These are phyloP conservation scores for Pao palembangensis DNA, from an alignment of 2,113 vertebrate genomes.

Conservation along the genomic window DNA sequence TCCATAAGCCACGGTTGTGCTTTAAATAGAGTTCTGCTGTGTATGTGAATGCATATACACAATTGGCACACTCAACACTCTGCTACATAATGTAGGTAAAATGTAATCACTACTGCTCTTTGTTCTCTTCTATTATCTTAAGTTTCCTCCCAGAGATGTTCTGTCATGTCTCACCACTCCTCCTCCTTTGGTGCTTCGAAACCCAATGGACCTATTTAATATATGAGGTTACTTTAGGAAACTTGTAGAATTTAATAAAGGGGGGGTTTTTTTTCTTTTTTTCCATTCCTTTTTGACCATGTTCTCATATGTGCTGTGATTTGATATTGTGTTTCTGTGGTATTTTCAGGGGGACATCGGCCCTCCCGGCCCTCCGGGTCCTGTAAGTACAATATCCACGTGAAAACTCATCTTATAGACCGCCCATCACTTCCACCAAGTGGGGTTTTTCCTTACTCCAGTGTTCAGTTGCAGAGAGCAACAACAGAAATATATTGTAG, in stretches of 20 bases:
- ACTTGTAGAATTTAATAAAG: not conserved
- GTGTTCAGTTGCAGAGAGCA: not conserved
- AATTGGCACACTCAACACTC: not conserved
- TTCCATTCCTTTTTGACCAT: not conserved
- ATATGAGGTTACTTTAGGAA: constrained; percentile 17
- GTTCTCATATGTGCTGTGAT: constrained; percentile 7
- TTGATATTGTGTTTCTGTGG: constrained; percentile 19
- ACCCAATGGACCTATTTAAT: constrained; percentile 8
- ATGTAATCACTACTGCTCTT: constrained; percentile 3
- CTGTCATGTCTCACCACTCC: constrained; percentile 21
- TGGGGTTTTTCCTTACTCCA: too few species aligned
- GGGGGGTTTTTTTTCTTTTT: not conserved
- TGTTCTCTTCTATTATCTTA: constrained; percentile 6
- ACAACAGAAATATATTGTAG: not conserved
- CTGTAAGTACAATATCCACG: constrained; percentile 68
- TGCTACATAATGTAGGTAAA: too few species aligned
- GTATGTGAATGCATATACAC: not conserved
- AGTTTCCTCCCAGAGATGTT: constrained; percentile 20
- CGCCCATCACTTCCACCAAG: not conserved
- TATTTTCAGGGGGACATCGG: constrained; percentile 76
- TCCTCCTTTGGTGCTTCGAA: constrained; percentile 13
- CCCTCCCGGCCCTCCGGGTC: constrained; percentile 76
- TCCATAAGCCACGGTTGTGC: constrained; percentile 8
- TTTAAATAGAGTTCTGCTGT: constrained; percentile 7
- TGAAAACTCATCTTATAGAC: constrained; percentile 3